These are phyloP conservation scores for Lophura nycthemera DNA, from an alignment of 2,113 vertebrate species.

Conservation along the genomic window DNA sequence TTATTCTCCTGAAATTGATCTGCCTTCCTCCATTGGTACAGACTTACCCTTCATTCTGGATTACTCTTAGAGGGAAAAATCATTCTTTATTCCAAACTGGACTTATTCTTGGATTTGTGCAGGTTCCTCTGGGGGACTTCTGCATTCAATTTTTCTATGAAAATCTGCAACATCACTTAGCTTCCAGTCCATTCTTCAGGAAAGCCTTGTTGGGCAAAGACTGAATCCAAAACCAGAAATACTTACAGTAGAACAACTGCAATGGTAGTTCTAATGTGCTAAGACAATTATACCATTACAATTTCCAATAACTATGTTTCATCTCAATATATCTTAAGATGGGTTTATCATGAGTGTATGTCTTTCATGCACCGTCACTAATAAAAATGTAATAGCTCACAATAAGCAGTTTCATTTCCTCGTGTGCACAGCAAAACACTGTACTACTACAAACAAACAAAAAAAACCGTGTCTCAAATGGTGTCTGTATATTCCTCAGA, in stretches of 20 bases:
- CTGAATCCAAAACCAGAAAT: background rate
- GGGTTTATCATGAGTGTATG: background rate
- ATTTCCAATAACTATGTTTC: background rate
- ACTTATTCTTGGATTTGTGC: background rate
- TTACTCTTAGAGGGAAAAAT: background rate
- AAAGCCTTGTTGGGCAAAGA: background rate
- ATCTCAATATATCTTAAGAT: background rate
- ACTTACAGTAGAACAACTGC: background rate
- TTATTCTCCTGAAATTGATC: background rate
- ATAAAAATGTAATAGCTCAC: background rate
- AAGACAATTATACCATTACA: background rate
- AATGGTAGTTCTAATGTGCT: background rate
- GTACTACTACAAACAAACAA: constrained; percentile 35
- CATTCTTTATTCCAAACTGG: background rate
- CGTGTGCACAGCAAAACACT: background rate
- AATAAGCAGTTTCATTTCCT: constrained; percentile 25
- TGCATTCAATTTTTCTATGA: background rate
- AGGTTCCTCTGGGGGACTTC: background rate
- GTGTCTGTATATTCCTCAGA: constrained; percentile 67
- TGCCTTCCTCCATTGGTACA: background rate
- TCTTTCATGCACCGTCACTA: constrained; percentile 3
- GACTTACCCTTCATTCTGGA: background rate
- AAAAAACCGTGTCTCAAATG: background rate
- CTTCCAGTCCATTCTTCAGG: background rate
- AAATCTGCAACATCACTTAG: background rate